These are phyloP conservation scores for Drosophila pseudotakahashii DNA, from an alignment of 2,888 invertebrate species.

Conservation along the genomic window DNA sequence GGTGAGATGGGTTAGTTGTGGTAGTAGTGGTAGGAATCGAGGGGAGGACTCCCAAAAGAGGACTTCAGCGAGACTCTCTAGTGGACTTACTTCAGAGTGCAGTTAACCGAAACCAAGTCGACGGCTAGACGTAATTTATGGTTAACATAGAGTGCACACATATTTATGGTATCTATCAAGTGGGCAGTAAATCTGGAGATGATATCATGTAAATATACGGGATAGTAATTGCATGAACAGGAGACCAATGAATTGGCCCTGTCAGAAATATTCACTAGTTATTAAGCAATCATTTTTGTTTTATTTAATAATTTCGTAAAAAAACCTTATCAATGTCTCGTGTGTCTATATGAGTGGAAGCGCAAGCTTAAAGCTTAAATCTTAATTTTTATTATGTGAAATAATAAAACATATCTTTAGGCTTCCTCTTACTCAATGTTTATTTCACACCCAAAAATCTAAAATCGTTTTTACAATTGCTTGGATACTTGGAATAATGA, in stretches of 20 bases:
- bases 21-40: not conserved
- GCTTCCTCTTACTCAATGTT: not conserved
- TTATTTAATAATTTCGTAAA: not conserved
- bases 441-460: too few species aligned
- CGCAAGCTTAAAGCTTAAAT: slow-evolving; percentile 1
- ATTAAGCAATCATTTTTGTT: not conserved
- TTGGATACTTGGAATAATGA: too few species aligned
- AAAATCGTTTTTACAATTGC: too few species aligned
- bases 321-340: not conserved
- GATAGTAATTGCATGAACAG: not conserved
- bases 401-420: not conserved
- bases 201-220: slow-evolving; percentile 11
- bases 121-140: slow-evolving; percentile 61
- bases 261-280: not conserved
- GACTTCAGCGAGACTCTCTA: slow-evolving; percentile 5
- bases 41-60: slow-evolving; percentile 1
- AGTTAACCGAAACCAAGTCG: slow-evolving; percentile 69
- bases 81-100: slow-evolving; percentile 66
- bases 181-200: slow-evolving; percentile 14
- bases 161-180: slow-evolving; percentile 40
- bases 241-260: not conserved
- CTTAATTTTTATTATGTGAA: not conserved
- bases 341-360: not conserved
- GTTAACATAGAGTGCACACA: slow-evolving; percentile 63
- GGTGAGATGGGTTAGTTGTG: slow-evolving; percentile 14